Conservation (phyloP, 2,797 vertebrate species). For the Notolabrus celidotus region DNA sequence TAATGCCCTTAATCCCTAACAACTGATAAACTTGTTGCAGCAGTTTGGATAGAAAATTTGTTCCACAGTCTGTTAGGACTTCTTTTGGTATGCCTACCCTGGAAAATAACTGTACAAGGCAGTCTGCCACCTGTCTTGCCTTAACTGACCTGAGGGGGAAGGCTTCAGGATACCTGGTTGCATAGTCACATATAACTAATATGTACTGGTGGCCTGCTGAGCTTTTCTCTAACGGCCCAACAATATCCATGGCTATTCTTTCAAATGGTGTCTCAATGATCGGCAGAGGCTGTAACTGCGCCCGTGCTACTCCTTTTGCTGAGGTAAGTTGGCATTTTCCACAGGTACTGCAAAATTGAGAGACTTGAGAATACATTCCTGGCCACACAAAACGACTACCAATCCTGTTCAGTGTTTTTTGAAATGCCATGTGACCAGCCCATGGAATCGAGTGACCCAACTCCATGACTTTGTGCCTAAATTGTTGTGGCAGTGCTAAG, state of each 20-base stretch:
- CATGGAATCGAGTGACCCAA: slow-evolving; percentile 6
- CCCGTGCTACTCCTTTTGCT: neutral
- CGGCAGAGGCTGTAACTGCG: neutral
- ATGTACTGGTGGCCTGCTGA: neutral
- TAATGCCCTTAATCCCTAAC: no score
- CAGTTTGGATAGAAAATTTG: neutral
- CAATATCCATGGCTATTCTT: neutral
- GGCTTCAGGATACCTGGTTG: neutral
- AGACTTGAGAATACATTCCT: neutral
- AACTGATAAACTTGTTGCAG: no score
- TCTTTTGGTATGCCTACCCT: neutral
- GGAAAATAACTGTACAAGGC: neutral
- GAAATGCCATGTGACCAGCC: slow-evolving; percentile 19
- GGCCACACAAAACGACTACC: neutral
- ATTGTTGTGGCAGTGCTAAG: neutral
- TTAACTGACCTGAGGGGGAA: neutral
- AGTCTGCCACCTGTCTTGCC: neutral
- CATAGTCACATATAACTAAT: neutral
- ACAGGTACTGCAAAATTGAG: neutral
- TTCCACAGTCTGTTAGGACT: neutral
- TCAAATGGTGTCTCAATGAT: neutral
- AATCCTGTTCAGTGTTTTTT: neutral
- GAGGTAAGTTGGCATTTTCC: neutral
- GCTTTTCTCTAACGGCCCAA: neutral
- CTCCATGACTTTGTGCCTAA: slow-evolving; percentile 12